phyloP scores from a whole-genome alignment of 2,113 vertebrate genomes.

The Corapipo altera region DNA sequence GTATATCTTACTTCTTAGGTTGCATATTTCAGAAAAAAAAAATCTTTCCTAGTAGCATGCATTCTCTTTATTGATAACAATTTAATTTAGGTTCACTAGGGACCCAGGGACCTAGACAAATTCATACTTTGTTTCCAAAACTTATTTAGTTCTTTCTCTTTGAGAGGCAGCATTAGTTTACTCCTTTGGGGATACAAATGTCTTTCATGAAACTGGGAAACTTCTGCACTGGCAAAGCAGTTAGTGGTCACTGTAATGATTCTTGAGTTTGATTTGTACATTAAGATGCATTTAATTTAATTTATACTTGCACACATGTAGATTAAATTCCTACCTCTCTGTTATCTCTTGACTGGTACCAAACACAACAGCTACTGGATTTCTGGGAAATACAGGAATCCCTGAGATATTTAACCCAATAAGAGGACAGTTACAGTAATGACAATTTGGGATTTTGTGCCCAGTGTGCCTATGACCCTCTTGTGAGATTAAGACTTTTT shows the following conservation, averaged over 20 bases:
- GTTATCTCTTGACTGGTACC: neutral
- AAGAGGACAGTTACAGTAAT: neutral
- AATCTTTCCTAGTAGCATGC: neutral
- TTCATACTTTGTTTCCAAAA: neutral
- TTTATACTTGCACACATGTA: neutral
- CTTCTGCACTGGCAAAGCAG: neutral
- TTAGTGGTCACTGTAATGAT: neutral
- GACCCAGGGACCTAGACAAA: neutral
- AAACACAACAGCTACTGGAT: neutral
- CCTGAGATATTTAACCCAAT: neutral
- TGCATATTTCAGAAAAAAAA: neutral
- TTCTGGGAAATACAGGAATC: neutral
- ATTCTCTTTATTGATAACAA: neutral
- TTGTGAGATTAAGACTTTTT: neutral
- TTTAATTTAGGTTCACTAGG: neutral
- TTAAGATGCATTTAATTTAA: neutral
- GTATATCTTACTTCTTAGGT: neutral
- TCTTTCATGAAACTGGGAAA: neutral
- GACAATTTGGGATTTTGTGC: neutral
- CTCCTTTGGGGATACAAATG: neutral
- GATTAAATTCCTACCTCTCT: neutral
- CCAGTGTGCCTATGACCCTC: neutral
- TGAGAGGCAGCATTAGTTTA: neutral
- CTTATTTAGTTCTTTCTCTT: neutral
- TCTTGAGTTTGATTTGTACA: neutral